Conservation (phyloP, 2,113 vertebrate genomes). For the Erythrolamprus reginae region DNA sequence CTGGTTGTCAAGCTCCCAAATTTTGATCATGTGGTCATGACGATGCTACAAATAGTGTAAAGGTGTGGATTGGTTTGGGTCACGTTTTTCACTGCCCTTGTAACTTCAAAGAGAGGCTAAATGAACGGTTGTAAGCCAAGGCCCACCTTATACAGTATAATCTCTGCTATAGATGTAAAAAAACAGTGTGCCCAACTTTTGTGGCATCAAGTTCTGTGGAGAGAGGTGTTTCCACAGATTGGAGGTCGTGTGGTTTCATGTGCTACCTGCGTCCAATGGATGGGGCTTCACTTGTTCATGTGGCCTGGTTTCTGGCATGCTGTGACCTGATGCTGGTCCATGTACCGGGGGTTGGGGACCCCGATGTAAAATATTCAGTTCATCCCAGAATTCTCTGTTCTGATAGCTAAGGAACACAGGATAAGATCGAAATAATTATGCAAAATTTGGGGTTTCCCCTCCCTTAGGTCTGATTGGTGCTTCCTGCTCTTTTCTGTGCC, state of each 20-base stretch:
- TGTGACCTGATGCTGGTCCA: too few species aligned
- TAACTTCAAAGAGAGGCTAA: background rate
- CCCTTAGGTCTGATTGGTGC: background rate
- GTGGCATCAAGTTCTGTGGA: too few species aligned
- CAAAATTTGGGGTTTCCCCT: background rate
- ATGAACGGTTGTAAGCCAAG: background rate
- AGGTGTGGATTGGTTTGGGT: background rate
- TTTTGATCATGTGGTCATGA: background rate
- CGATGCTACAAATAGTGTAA: background rate
- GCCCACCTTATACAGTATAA: background rate
- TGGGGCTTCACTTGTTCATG: too few species aligned
- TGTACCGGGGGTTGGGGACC: too few species aligned
- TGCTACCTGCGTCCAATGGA: too few species aligned
- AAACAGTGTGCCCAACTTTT: background rate
- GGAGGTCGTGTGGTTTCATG: too few species aligned
- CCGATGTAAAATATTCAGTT: background rate
- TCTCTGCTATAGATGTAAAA: background rate
- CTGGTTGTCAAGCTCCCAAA: background rate
- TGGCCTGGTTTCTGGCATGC: too few species aligned
- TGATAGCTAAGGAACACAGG: background rate
- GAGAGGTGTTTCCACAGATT: too few species aligned
- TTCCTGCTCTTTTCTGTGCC: background rate
- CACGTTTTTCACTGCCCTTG: background rate
- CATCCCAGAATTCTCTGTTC: background rate
- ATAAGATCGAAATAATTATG: background rate